Base-by-base conservation (phyloP, 2,113 vertebrate genomes). In the Psilopogon haemacephalus region DNA sequence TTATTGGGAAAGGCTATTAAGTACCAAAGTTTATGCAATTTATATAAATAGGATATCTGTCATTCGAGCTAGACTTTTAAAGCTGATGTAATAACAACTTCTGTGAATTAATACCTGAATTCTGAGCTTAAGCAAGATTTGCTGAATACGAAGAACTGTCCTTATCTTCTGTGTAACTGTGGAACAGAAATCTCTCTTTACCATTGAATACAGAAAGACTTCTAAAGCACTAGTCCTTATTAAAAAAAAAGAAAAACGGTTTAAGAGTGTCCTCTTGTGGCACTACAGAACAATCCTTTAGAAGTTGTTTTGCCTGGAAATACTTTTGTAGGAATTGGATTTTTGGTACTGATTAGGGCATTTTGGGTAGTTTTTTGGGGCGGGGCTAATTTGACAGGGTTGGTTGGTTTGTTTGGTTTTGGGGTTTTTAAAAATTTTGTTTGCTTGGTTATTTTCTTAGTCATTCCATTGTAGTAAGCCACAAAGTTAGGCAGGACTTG, bases 261-360 rank as follows among this genome's bases (percentile, higher is more conserved):
- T 72, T 28, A 72, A 69, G 88, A 67, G 73, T 58, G 90, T 37
- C 84, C 94, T 85, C 95, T 95, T 86, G 88, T 94, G 92, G 92
- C 33, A 30, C 6, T 50, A 40, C 11, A n/a, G 44, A 82, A 58
- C 33, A 96, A 67, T 20, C 7, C 15, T 6, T n/a, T 50, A 68
- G 27, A 77, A 70, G 10, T 3, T 40, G 5, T 12, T 18, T 38
- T 30, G 6, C 7, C 8, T 7, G 60, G 20, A 71, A 84, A n/a
- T 5, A 5, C 8, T 42, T 60, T 15, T 70, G 48, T n/a, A 8
- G 69, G 11, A 42, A 6, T 4, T 65, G 8, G 18, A 62, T 91
- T 73, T 17, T 54, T 23, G 4, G 12, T 70, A 8, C 5, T 78
- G 4, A 1, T 11, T 58, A 16, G 6, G 13, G 1, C 9, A n/a